These are phyloP conservation scores for Planiliza haematocheilus DNA, from an alignment of 2,113 vertebrate species.

Conservation along the genomic window DNA sequence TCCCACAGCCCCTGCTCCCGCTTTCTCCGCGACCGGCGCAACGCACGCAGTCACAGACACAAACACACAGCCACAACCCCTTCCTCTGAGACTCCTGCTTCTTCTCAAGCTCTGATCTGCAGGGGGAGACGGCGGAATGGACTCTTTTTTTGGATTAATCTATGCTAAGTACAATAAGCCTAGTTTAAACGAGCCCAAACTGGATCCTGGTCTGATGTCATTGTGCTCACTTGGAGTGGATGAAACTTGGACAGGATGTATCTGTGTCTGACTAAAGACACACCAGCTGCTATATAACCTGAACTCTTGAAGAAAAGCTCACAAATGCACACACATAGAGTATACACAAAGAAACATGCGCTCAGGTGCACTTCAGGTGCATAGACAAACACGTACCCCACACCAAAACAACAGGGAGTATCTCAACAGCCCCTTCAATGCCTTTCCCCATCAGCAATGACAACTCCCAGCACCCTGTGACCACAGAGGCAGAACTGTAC, in stretches of 20 bases:
- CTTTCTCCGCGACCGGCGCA: conserved; percentile 76
- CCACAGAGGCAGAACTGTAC: conserved; percentile 31
- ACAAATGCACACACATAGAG: conserved; percentile 25
- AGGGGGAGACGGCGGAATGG: conserved; percentile 2
- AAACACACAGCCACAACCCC: conserved; percentile 85
- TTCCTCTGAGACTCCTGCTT: conserved; percentile 68
- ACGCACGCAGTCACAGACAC: conserved; percentile 66
- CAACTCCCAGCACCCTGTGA: conserved; percentile 33
- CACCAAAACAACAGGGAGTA: conserved; percentile 54
- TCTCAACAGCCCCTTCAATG: conserved; percentile 44
- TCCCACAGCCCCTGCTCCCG: conserved; percentile 89
- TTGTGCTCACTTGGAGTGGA: conserved; percentile 51
- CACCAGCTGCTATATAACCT: conserved; percentile 70
- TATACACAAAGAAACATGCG: conserved; percentile 39
- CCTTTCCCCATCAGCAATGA: conserved; percentile 45
- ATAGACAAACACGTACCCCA: conserved; percentile 46
- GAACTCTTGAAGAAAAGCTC: conserved; percentile 64
- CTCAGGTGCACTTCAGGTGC: conserved; percentile 56
- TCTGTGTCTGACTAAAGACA: conserved; percentile 62
- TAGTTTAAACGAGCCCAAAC: conserved; percentile 39
- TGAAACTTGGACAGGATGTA: conserved; percentile 45
- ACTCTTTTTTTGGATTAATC: conserved; percentile 45
- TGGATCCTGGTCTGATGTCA: conserved; percentile 61
- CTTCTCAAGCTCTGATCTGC: conserved; percentile 19
- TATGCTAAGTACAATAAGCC: conserved; percentile 42